A percentile compares a stretch with the other conserved stretches of the same genome.
These are phyloP conservation scores for Hydrochoerus hydrochaeris DNA, from an alignment of 2,113 vertebrate species.

Conservation along the genomic window DNA sequence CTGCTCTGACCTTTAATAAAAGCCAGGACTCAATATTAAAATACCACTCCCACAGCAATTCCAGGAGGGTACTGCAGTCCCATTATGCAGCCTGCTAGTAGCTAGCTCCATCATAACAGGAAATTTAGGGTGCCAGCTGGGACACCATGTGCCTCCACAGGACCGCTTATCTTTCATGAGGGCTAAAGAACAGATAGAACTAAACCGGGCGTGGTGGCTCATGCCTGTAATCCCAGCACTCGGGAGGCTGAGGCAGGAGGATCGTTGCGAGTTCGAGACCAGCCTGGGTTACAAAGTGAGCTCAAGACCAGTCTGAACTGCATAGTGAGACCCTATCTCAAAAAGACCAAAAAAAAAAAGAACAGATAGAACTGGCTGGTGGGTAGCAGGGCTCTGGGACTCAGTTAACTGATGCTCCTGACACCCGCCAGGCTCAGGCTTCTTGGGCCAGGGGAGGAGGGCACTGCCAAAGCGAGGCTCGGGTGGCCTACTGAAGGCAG, in stretches of 20 bases:
- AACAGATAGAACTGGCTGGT: background rate
- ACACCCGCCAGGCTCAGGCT: background rate
- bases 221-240: no score
- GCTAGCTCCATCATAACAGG: background rate
- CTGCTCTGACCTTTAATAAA: constrained; percentile 78
- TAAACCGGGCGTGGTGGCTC: no score
- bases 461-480: background rate
- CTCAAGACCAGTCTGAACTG: no score
- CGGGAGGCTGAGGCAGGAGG: no score
- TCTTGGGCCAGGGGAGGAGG: background rate
- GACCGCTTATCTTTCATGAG: background rate
- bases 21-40: constrained; percentile 59
- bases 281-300: no score
- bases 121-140: background rate
- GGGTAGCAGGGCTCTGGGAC: background rate
- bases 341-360: no score
- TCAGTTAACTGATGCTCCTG: background rate
- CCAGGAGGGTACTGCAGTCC: background rate
- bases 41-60: constrained; percentile 56
- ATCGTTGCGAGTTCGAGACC: no score
- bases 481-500: background rate
- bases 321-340: no score
- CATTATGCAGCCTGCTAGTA: background rate
- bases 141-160: no score
- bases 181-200: background rate